phyloP scores from a whole-genome alignment of 53 echinoderm and acorn worm genomes.

The Actinopyga echinites region DNA sequence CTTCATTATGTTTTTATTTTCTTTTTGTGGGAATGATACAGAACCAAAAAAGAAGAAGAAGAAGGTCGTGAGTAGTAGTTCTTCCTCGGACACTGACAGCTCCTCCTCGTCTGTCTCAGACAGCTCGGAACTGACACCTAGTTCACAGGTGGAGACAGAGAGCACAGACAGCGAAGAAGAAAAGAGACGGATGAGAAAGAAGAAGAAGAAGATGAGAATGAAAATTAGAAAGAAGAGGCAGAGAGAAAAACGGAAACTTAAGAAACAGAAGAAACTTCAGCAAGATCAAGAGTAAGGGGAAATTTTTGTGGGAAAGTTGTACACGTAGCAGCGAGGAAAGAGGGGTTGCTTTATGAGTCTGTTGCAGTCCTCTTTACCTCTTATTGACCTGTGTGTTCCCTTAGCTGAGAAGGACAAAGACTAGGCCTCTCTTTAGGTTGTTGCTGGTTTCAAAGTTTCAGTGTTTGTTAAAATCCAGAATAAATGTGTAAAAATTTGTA shows the following conservation, averaged over 20 bases:
- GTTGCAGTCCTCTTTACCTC: no score
- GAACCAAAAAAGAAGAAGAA: constrained; percentile 79
- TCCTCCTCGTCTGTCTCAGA: neutral
- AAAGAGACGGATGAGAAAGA: constrained; percentile 59
- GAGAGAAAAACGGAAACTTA: constrained; percentile 58
- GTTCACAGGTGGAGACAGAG: constrained; percentile 39
- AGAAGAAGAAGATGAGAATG: constrained; percentile 74
- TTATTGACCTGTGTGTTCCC: no score
- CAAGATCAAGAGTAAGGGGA: no score
- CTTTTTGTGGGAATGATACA: neutral
- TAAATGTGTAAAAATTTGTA: no score
- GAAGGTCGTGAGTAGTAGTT: constrained; percentile 38
- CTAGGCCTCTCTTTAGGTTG: no score
- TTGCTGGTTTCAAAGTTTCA: no score
- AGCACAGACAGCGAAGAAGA: constrained; percentile 86
- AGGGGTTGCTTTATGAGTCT: no score
- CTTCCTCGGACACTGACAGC: constrained; percentile 79
- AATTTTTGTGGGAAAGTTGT: no score
- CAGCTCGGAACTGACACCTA: constrained; percentile 40
- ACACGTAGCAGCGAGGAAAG: no score
- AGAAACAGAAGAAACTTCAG: constrained; percentile 43
- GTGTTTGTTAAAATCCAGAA: no score
- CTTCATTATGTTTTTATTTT: neutral
- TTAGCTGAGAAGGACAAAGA: no score
- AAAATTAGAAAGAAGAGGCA: constrained; percentile 60